These are phyloP conservation scores for Bovichtus diacanthus DNA, from an alignment of 2,797 vertebrate genomes.

Conservation along the genomic window DNA sequence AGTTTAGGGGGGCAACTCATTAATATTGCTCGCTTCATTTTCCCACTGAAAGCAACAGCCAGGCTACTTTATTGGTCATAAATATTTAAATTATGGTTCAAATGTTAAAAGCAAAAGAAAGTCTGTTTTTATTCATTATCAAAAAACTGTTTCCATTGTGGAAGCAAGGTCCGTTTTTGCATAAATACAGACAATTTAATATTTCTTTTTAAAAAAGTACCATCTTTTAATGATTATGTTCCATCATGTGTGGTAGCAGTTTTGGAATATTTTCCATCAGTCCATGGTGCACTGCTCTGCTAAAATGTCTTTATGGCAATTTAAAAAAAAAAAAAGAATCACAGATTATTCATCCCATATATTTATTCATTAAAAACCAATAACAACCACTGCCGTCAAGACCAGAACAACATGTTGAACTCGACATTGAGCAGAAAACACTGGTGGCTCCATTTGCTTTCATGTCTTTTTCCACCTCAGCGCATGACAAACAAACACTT, in stretches of 20 bases:
- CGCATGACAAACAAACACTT: conserved; percentile 71
- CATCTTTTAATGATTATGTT: conserved; percentile 37
- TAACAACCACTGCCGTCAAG: conserved; percentile 26
- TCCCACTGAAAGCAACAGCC: conserved; percentile 37
- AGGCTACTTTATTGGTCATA: conserved; percentile 26
- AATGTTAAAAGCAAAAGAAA: conserved; percentile 11
- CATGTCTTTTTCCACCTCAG: conserved; percentile 60
- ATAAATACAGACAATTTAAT: conserved; percentile 33
- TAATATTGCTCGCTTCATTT: conserved; percentile 19
- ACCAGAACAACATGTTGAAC: conserved; percentile 26
- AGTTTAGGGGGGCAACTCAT: background rate
- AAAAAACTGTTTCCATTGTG: conserved; percentile 44
- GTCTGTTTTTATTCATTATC: conserved; percentile 36
- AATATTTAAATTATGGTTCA: conserved; percentile 36
- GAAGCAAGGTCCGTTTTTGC: conserved; percentile 26
- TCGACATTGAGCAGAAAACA: conserved; percentile 37
- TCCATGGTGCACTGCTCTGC: conserved; percentile 4
- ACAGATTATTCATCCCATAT: conserved; percentile 36
- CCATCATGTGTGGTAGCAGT: conserved; percentile 5
- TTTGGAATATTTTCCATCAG: conserved; percentile 34
- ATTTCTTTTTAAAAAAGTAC: conserved; percentile 20
- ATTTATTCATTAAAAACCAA: conserved; percentile 59
- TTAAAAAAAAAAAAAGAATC: too few species aligned
- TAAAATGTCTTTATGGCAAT: conserved; percentile 21
- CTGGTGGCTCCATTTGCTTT: conserved; percentile 45